These are phyloP conservation scores for Megaleporinus macrocephalus DNA, from an alignment of 2,113 vertebrate genomes.

Conservation along the genomic window DNA sequence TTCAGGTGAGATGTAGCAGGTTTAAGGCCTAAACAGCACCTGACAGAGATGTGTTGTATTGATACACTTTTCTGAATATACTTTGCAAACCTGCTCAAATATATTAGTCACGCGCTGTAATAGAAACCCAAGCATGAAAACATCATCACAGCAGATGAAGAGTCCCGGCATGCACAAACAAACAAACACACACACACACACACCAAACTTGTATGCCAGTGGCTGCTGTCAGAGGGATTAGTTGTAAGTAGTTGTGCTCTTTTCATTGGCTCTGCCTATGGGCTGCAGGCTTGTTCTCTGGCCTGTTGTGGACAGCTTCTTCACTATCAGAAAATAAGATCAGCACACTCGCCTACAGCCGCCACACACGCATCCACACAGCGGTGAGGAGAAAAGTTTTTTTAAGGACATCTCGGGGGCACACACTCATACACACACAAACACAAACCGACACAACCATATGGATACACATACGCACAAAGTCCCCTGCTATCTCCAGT, in stretches of 20 bases:
- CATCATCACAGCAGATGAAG: conserved; percentile 27
- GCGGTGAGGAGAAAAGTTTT: conserved; percentile 45
- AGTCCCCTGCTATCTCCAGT: conserved; percentile 2
- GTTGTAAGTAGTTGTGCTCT: conserved; percentile 47
- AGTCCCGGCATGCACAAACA: conserved; percentile 2
- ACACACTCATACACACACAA: conserved; percentile 18
- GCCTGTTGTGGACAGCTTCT: conserved; percentile 44
- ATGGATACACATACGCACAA: conserved; percentile 25
- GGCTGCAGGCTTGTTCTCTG: conserved; percentile 25
- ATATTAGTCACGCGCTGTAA: background rate
- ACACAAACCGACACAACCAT: background rate
- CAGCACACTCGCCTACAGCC: conserved; percentile 52
- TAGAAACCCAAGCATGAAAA: conserved; percentile 36
- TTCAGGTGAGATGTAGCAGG: background rate
- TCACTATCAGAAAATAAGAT: conserved; percentile 62
- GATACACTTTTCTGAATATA: background rate
- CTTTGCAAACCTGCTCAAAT: background rate
- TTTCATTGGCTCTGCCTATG: conserved; percentile 47
- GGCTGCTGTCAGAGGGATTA: conserved; percentile 48
- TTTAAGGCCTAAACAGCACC: background rate
- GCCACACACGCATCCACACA: conserved; percentile 34
- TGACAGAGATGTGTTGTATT: conserved; percentile 1
- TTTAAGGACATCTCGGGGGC: conserved; percentile 52
- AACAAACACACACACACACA: conserved; percentile 41
- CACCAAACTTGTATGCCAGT: conserved; percentile 40